Evolutionary conservation across 2,888 invertebrate genomes (phyloP).

Genomic region (Incurvaria masculella): DNA sequence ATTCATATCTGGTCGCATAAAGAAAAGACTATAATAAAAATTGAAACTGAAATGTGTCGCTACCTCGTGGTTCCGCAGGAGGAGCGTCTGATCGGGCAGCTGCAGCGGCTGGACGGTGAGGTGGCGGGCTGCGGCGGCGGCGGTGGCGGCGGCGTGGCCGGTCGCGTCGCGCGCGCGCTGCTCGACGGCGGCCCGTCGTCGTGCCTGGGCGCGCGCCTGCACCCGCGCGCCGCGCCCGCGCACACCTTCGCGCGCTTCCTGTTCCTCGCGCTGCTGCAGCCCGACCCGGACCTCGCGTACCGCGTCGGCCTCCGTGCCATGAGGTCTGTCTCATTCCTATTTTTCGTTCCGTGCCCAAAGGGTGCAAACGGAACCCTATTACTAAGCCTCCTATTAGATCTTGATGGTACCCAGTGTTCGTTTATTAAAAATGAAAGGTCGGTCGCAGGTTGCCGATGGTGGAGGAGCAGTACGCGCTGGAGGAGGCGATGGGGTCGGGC

Average conservation of each 20-base stretch:
- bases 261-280: constrained; percentile 71
- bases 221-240: constrained; percentile 79
- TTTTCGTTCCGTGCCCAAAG: no score
- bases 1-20: no score
- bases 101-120: constrained; percentile 76
- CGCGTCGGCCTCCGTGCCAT: constrained; percentile 75
- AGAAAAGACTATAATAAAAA: no score
- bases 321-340: constrained; percentile 29
- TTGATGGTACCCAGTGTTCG: background rate
- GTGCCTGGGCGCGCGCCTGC: constrained; percentile 70
- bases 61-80: constrained; percentile 62
- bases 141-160: constrained; percentile 50
- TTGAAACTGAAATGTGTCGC: no score
- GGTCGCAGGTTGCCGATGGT: constrained; percentile 64
- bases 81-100: constrained; percentile 69
- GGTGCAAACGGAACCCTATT: no score
- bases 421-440: background rate
- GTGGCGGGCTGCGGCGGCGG: constrained; percentile 58
- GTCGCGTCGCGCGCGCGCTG: constrained; percentile 65
- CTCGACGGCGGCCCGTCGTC: constrained; percentile 76
- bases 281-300: constrained; percentile 76
- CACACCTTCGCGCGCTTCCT: constrained; percentile 80
- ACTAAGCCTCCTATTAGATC: no score
- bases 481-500: constrained; percentile 28
- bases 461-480: constrained; percentile 54